Conservation (phyloP, 2,797 vertebrate species). For the Sebastes itinus region DNA sequence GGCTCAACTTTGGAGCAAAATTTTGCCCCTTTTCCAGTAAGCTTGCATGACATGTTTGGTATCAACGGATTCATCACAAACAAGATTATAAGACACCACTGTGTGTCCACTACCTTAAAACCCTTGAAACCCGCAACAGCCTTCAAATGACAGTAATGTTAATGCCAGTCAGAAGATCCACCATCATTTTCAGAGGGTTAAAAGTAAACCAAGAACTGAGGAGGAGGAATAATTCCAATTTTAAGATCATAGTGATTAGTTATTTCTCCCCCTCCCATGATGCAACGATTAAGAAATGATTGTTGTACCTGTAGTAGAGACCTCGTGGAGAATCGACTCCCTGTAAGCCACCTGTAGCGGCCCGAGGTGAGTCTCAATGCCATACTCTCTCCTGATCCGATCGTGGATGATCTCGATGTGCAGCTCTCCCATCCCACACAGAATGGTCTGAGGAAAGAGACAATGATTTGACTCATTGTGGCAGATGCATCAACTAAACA, state of each 20-base stretch:
- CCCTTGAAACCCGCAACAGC: accelerated
- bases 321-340: slow-evolving; percentile 88
- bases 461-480: not conserved
- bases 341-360: slow-evolving; percentile 96
- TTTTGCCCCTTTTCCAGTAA: no score
- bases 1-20: no score
- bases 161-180: no score
- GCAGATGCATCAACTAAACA: not conserved
- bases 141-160: no score
- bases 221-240: no score
- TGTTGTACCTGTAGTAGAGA: slow-evolving; percentile 80
- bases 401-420: slow-evolving; percentile 98
- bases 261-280: not conserved
- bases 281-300: not conserved
- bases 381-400: slow-evolving; percentile 92
- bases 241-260: no score
- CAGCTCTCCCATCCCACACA: slow-evolving; percentile 98
- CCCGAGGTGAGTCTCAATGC: slow-evolving; percentile 92
- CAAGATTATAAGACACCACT: no score
- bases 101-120: no score
- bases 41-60: no score
- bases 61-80: no score
- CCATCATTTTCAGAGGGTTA: no score
- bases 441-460: slow-evolving; percentile 83
- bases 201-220: no score